Evolutionary conservation across 2,797 vertebrate species (phyloP).

Genomic region (Odontamblyopus rebecca): DNA sequence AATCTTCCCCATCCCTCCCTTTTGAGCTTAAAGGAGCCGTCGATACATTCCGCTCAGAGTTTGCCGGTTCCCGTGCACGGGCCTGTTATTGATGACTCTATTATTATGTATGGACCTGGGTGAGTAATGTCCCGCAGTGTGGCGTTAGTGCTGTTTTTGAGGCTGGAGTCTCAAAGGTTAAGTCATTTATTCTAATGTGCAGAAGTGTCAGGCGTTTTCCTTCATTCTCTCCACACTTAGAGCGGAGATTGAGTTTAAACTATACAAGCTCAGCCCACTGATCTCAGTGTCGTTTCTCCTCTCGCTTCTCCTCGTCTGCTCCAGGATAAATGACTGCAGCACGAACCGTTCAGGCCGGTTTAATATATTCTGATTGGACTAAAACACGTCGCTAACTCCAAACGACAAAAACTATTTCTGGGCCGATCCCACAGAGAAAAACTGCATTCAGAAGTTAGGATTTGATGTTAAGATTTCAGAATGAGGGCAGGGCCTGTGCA

Average conservation of each 20-base stretch:
- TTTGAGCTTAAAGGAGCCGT: neutral
- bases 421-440: neutral
- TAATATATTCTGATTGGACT: conserved; percentile 37
- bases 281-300: conserved; percentile 61
- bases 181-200: conserved; percentile 85
- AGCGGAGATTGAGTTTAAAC: conserved; percentile 80
- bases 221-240: conserved; percentile 71
- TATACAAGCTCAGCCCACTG: conserved; percentile 72
- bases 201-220: conserved; percentile 79
- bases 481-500: no score
- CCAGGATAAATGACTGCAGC: conserved; percentile 37
- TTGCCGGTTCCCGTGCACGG: neutral
- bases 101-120: conserved; percentile 81
- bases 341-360: conserved; percentile 30
- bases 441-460: neutral
- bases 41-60: neutral
- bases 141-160: conserved; percentile 84
- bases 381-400: neutral
- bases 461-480: neutral
- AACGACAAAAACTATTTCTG: neutral
- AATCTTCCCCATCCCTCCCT: neutral
- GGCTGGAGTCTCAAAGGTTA: conserved; percentile 83
- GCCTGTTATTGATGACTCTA: conserved; percentile 82
- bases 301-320: conserved; percentile 29
- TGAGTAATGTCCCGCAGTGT: conserved; percentile 84